phyloP scores from a whole-genome alignment of 2,888 invertebrate species.

The Macaria notata region DNA sequence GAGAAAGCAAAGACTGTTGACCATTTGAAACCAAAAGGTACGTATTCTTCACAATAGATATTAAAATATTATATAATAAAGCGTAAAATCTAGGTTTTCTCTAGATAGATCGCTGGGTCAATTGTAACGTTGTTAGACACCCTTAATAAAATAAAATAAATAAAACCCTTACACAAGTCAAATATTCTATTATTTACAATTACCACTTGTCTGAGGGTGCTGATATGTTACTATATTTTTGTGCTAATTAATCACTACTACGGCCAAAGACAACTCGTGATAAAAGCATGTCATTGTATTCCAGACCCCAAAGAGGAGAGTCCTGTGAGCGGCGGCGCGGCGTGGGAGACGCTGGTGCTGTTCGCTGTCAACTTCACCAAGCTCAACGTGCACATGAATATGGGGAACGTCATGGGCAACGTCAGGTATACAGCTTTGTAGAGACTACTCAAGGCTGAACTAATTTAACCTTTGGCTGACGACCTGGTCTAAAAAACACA shows the following conservation, averaged over 20 bases:
- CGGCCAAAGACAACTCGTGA: no score
- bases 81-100: no score
- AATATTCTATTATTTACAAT: no score
- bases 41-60: neutral
- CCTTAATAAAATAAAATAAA: no score
- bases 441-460: no score
- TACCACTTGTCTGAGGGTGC: no score
- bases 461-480: no score
- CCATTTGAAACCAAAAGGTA: conserved; percentile 65
- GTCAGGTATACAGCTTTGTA: conserved; percentile 83
- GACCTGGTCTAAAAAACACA: no score
- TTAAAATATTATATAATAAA: no score
- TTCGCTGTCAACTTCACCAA: conserved; percentile 98
- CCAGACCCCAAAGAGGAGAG: conserved; percentile 25
- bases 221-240: no score
- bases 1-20: conserved; percentile 72
- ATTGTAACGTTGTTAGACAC: neutral
- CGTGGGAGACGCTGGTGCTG: conserved; percentile 98
- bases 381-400: conserved; percentile 98
- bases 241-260: no score
- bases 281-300: neutral
- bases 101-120: neutral
- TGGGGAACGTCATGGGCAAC: conserved; percentile 99
- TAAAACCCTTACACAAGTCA: no score
- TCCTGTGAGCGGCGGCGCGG: conserved; percentile 69